Evolutionary conservation across 2,888 invertebrate genomes (phyloP).

Genomic region (Arge pagana): DNA sequence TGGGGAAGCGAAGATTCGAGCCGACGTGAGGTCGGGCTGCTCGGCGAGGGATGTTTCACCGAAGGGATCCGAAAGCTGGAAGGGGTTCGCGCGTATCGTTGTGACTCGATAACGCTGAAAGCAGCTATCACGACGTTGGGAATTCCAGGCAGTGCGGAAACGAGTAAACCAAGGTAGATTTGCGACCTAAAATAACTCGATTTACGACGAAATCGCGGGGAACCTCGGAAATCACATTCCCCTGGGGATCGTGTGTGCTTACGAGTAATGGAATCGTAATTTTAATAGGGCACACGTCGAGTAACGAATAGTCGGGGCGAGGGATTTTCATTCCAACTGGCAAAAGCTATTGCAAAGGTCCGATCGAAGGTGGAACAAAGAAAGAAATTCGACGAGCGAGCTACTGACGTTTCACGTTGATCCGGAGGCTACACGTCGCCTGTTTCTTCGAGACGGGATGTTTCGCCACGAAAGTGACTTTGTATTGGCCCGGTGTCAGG

Average conservation of each 20-base stretch:
- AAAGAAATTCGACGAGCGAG: background rate
- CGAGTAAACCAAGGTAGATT: constrained; percentile 12
- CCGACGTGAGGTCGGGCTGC: no score
- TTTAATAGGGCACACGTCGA: background rate
- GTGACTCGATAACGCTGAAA: constrained; percentile 11
- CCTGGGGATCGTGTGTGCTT: background rate
- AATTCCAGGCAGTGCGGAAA: constrained; percentile 10
- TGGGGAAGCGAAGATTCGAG: no score
- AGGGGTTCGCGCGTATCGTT: constrained; percentile 5
- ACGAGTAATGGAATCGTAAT: background rate
- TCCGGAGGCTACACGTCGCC: constrained; percentile 56
- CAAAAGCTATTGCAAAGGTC: background rate
- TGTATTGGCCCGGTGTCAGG: constrained; percentile 59
- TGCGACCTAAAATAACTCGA: constrained; percentile 7
- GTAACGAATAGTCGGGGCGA: background rate
- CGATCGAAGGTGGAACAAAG: no score
- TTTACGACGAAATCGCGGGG: no score
- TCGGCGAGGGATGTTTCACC: no score
- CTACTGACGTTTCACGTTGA: constrained; percentile 54
- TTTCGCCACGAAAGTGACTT: constrained; percentile 60
- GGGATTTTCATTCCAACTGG: background rate
- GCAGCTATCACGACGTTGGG: constrained; percentile 1
- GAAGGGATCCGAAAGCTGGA: no score
- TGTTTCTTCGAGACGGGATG: constrained; percentile 60
- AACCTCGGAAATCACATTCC: no score